These are phyloP conservation scores for Trachythela sp. DNA, from an alignment of 64 coral and sea anemone species.

Conservation along the genomic window DNA sequence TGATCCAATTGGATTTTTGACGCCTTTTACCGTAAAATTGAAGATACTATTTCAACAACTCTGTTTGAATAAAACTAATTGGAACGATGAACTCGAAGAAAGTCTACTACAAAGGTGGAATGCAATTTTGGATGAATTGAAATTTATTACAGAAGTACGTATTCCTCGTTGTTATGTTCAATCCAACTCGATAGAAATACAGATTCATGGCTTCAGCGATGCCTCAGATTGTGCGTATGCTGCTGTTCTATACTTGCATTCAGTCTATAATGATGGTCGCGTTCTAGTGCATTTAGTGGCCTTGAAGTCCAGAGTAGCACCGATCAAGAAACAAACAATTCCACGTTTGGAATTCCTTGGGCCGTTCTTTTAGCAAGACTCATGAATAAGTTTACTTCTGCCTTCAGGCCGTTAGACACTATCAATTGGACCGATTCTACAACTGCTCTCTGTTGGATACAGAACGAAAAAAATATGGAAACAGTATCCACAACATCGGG, in stretches of 20 bases:
- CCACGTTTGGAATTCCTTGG: not conserved
- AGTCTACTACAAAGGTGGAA: slow-evolving; percentile 8
- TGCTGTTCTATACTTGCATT: not conserved
- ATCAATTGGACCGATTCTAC: not conserved
- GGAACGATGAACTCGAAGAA: not conserved
- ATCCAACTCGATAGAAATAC: not conserved
- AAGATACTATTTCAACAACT: slow-evolving; percentile 18
- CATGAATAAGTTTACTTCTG: not conserved
- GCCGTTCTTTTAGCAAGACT: not conserved
- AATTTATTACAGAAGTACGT: not conserved
- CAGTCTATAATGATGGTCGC: not conserved
- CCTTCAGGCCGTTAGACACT: not conserved
- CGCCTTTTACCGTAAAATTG: not conserved
- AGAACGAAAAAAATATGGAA: too few species aligned
- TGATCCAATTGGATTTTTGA: not conserved
- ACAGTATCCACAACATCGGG: too few species aligned
- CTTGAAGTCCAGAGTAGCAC: not conserved
- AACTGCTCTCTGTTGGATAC: too few species aligned
- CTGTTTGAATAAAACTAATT: slow-evolving; percentile 22
- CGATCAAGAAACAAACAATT: not conserved
- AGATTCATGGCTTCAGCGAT: slow-evolving; percentile 42
- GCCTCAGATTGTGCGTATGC: slow-evolving; percentile 7
- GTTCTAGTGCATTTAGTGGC: not conserved
- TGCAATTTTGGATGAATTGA: not conserved
- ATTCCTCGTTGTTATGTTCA: slow-evolving; percentile 45